Base-by-base conservation (phyloP, 2,113 vertebrate genomes). In the Onychostoma macrolepis region DNA sequence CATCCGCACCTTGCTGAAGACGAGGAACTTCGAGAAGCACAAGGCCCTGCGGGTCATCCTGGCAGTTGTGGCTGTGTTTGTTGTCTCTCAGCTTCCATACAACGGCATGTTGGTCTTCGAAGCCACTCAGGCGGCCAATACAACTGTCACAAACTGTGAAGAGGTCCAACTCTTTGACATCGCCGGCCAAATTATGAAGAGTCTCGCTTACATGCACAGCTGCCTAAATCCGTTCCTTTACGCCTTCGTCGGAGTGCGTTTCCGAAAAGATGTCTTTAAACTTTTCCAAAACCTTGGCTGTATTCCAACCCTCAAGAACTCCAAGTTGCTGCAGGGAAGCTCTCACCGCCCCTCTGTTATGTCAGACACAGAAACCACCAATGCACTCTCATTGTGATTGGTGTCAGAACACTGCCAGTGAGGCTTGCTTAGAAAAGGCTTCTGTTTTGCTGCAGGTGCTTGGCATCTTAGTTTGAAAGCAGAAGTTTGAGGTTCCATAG, bases 211-310 rank as follows among this genome's bases (percentile, higher is more conserved):
- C 89, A 71, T 94, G 79, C 97, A 98, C 88, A 95, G 96, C 75
- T 97, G 97, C 91, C 94, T 98, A 87, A 98, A 98, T 89, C 97
- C 97, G 0, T 93, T 97, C 83, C 94, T 99, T 56, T 98, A 97
- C 0, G 96, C 93, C 21, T 98, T 99, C 0, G 94, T 97, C 1
- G 97, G 97, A 0, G 93, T 94, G 9, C 93, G 95, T 0, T 98
- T 97, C 92, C 94, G 96, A 45, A 92, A 15, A 0, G 97, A 96
- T 0, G 63, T 98, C 2, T 0, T 89, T 17, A 93, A 87, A 41
- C 89, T 96, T 36, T 71, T 96, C 77, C 91, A 10, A 28, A 48
- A 48, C 41, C 12, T 92, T 15, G 12, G 87, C 2, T 92, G 92
- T 26, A 10, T n/a, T 61, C 41, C 33, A 12, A 86, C 82, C 69